phyloP scores from a whole-genome alignment of 2,797 vertebrate species.

The Orestias chungarensis region DNA sequence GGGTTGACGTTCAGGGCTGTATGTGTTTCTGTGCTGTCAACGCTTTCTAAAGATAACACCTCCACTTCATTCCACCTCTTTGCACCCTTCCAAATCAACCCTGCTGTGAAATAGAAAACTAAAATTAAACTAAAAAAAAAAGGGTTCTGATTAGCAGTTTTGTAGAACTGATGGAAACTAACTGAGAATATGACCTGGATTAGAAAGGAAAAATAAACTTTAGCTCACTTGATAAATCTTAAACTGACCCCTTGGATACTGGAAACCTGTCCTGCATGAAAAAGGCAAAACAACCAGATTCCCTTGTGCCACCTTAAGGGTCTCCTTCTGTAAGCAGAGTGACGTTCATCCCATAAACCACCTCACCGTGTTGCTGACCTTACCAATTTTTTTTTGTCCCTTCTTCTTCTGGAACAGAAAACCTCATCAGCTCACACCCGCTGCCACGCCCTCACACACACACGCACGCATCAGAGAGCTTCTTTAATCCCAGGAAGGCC shows the following conservation, averaged over 20 bases:
- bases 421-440: constrained; percentile 43
- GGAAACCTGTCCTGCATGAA: constrained; percentile 9
- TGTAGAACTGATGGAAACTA: background rate
- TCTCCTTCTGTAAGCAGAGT: constrained; percentile 14
- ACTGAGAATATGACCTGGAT: background rate
- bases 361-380: constrained; percentile 31
- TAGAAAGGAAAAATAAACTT: constrained; percentile 1
- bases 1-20: constrained; percentile 20
- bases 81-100: constrained; percentile 38
- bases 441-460: constrained; percentile 33
- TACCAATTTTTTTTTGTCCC: constrained; percentile 18
- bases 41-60: constrained; percentile 80
- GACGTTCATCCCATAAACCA: constrained; percentile 29
- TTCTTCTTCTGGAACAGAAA: constrained; percentile 25
- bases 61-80: constrained; percentile 42
- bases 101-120: constrained; percentile 38
- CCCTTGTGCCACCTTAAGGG: background rate
- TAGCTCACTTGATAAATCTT: background rate
- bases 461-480: constrained; percentile 29
- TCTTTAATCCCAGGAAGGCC: constrained; percentile 47
- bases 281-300: constrained; percentile 4
- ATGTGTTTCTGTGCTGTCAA: constrained; percentile 70
- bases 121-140: constrained; percentile 66
- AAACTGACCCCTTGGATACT: constrained; percentile 9
- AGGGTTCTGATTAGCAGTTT: constrained; percentile 24